These are phyloP conservation scores for Drosophila barbarae DNA, from an alignment of 2,888 invertebrate genomes.

Conservation along the genomic window DNA sequence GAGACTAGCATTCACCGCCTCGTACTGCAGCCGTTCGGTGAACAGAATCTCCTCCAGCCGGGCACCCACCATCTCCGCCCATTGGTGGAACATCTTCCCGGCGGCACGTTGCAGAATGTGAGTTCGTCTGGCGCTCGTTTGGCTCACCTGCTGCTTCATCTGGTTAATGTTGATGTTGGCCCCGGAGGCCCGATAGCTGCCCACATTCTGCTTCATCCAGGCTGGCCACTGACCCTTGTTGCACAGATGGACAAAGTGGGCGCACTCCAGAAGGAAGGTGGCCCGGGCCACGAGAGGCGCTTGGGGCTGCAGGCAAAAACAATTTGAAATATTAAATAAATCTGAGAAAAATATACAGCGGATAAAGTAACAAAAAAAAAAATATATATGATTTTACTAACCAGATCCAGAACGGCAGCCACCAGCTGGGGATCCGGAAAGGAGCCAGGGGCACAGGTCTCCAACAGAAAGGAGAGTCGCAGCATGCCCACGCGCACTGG, in stretches of 20 bases:
- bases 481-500: constrained; percentile 93
- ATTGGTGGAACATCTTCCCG: constrained; percentile 95
- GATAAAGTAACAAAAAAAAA: not conserved
- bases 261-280: constrained; percentile 94
- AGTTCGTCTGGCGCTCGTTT: constrained; percentile 83
- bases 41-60: constrained; percentile 93
- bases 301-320: constrained; percentile 84
- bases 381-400: constrained; percentile 76
- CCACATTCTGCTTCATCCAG: constrained; percentile 94
- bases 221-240: constrained; percentile 99
- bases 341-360: not conserved
- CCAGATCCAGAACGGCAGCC: constrained; percentile 95
- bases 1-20: constrained; percentile 85
- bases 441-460: constrained; percentile 96
- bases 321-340: not conserved
- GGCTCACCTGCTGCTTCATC: constrained; percentile 80
- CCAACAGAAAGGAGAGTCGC: constrained; percentile 93
- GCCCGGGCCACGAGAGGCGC: constrained; percentile 97
- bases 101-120: constrained; percentile 92
- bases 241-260: constrained; percentile 97
- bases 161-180: constrained; percentile 81
- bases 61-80: constrained; percentile 87
- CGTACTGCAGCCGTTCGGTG: constrained; percentile 88
- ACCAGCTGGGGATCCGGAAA: constrained; percentile 98
- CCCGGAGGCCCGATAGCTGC: constrained; percentile 85